Evolutionary conservation across 2,797 vertebrate species (phyloP), one percentile per base, ranked within the genome.

Genomic region (Microctenopoma stevenorrisi): DNA sequence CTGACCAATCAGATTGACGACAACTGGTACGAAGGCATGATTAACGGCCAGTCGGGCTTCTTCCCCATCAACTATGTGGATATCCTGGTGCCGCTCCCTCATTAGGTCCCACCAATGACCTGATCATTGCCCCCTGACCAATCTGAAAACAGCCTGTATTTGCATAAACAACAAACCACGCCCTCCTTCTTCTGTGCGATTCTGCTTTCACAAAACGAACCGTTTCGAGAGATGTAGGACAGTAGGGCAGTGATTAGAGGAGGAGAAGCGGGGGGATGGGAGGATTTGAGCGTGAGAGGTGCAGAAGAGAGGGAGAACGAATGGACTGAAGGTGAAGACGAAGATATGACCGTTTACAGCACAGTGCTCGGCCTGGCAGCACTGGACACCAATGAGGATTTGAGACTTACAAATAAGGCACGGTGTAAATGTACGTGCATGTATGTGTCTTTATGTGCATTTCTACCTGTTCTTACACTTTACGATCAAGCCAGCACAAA

Each of bases 1-100:
- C 93, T 98, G 82, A 98, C 96, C 88, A 98, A 96, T 83, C 95
- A 98, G 83, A 97, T 98, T 64, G 97, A 98, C 72, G 96, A 98
- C 88, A 98, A 98, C 92, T 98, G 97, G 97, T 98, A 98, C 81
- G 97, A 98, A 88, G 97, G 97, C 4, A 96, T 96, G 95, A 92
- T 97, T 74, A 92, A 96, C 62, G 96, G 96, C 88, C 96, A 97
- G 82, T 98, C 97, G 9, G 97, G 97, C 76, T 98, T 98, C 91
- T 98, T 98, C 85, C 97, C 97, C 56, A 96, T 98, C 92, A 98
- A 98, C 86, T 98, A 98, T 43, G 97, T 98, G 3, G 96, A 98
- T 84, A 97, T 99, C 91, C 93, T 98, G 89, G 96, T 99, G 74
- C 93, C 98, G 16, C 94, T 99, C 79, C 97, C 97, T 68, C 95